phyloP scores from a whole-genome alignment of 2,888 invertebrate species.

The Lissonota sp. region DNA sequence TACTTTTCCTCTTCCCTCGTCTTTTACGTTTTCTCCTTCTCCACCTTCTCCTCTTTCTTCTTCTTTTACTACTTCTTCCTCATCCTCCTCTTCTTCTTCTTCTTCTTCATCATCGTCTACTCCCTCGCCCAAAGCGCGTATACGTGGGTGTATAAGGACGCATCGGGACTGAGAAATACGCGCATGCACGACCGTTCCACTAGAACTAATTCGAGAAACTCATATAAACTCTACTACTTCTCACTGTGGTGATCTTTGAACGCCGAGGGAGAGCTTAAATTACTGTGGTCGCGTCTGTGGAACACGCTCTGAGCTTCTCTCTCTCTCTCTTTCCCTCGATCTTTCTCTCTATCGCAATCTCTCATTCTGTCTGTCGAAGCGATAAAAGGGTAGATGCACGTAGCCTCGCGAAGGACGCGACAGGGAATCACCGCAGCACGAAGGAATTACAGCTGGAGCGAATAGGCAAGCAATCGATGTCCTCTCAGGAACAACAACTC shows the following conservation, averaged over 20 bases:
- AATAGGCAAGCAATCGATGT: slow-evolving; percentile 58
- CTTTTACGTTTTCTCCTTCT: slow-evolving; percentile 15
- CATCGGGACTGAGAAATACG: slow-evolving; percentile 25
- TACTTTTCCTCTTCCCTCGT: slow-evolving; percentile 21
- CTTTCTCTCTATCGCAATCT: background rate
- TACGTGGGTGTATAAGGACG: slow-evolving; percentile 58
- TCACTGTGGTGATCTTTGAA: slow-evolving; percentile 34
- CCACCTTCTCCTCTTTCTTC: slow-evolving; percentile 9
- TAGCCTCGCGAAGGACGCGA: slow-evolving; percentile 58
- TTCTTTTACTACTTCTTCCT: slow-evolving; percentile 21
- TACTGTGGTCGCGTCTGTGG: slow-evolving; percentile 50
- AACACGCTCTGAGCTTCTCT: slow-evolving; percentile 24
- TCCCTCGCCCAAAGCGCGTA: slow-evolving; percentile 44
- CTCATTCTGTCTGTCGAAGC: slow-evolving; percentile 9
- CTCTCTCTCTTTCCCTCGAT: slow-evolving; percentile 20
- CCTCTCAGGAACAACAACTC: slow-evolving; percentile 45
- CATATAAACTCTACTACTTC: slow-evolving; percentile 30
- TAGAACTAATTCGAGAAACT: slow-evolving; percentile 61
- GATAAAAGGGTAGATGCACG: slow-evolving; percentile 30
- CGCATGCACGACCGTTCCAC: slow-evolving; percentile 42
- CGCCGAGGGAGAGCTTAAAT: slow-evolving; percentile 51
- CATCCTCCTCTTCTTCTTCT: slow-evolving; percentile 33
- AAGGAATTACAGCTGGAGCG: slow-evolving; percentile 57
- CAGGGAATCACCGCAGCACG: slow-evolving; percentile 22
- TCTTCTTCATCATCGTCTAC: slow-evolving; percentile 47